Percentiles rank a stretch among this genome's conserved stretches.
phyloP scores from a whole-genome alignment of 53 echinoderm and acorn worm species.

The Temnopleurus reevesii region DNA sequence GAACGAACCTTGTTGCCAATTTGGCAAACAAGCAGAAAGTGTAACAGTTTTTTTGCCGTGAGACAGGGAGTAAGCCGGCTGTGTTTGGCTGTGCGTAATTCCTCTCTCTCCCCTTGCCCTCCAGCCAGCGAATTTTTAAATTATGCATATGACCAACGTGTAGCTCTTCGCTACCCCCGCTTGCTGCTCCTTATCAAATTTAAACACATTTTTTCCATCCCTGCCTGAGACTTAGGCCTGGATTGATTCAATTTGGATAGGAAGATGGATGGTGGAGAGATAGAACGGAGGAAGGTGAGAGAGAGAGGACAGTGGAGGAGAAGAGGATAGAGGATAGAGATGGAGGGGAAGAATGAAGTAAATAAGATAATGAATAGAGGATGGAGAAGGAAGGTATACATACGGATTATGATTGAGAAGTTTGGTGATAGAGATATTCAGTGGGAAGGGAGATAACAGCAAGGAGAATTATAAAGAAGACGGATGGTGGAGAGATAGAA shows the following conservation, averaged over 20 bases:
- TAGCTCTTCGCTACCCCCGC: conserved; percentile 36
- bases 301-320: background rate
- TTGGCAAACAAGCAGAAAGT: conserved; percentile 31
- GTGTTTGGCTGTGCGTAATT: conserved; percentile 48
- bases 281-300: background rate
- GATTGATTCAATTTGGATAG: conserved; percentile 47
- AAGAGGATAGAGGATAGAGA: conserved; percentile 25
- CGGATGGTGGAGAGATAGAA: background rate
- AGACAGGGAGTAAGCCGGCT: conserved; percentile 55
- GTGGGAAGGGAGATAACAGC: background rate
- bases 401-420: too few species aligned
- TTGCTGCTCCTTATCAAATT: conserved; percentile 50
- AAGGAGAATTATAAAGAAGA: background rate
- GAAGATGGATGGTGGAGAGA: conserved; percentile 6
- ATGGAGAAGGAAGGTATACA: background rate
- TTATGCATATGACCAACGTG: conserved; percentile 56
- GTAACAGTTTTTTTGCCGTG: conserved; percentile 45
- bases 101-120: conserved; percentile 39
- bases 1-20: conserved; percentile 36
- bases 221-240: conserved; percentile 22
- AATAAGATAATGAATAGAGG: too few species aligned
- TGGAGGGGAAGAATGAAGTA: too few species aligned
- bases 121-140: conserved; percentile 40
- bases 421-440: background rate
- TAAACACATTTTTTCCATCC: conserved; percentile 42